Conservation (phyloP, 2,888 invertebrate species). For the Theretra japonica region DNA sequence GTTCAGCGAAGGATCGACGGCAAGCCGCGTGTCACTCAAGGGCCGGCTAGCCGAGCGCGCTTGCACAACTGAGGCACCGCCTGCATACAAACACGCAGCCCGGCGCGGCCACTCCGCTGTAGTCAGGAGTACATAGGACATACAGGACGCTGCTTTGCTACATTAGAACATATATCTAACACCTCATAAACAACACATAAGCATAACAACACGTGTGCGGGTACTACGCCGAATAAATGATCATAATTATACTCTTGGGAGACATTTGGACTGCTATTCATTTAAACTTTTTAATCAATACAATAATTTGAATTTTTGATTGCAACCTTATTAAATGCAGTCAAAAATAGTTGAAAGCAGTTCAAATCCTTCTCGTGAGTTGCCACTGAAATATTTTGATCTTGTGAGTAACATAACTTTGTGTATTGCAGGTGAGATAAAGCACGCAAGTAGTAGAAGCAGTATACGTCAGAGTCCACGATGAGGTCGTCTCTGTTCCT, state of each 20-base stretch:
- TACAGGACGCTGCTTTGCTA: neutral
- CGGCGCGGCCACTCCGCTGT: neutral
- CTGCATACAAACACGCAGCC: constrained; percentile 16
- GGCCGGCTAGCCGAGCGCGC: neutral
- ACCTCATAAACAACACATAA: neutral
- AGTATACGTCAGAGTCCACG: constrained; percentile 34
- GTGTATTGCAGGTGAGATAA: constrained; percentile 48
- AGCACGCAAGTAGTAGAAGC: constrained; percentile 50
- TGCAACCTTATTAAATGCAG: too few relatives aligned
- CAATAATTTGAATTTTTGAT: too few relatives aligned
- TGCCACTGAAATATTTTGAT: neutral
- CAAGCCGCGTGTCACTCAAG: neutral
- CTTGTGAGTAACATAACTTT: neutral
- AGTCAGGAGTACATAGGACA: neutral
- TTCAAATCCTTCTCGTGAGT: neutral
- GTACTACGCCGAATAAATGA: neutral
- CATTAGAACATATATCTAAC: neutral
- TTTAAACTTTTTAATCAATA: too few relatives aligned
- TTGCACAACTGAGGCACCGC: neutral
- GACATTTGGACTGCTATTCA: neutral
- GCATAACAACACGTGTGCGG: constrained; percentile 24
- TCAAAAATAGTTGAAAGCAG: neutral
- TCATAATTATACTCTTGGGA: neutral
- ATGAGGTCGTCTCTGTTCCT: constrained; percentile 63
- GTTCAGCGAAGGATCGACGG: neutral